Base-by-base conservation (phyloP, 2,888 invertebrate species). In the Dendrolimus houi region DNA sequence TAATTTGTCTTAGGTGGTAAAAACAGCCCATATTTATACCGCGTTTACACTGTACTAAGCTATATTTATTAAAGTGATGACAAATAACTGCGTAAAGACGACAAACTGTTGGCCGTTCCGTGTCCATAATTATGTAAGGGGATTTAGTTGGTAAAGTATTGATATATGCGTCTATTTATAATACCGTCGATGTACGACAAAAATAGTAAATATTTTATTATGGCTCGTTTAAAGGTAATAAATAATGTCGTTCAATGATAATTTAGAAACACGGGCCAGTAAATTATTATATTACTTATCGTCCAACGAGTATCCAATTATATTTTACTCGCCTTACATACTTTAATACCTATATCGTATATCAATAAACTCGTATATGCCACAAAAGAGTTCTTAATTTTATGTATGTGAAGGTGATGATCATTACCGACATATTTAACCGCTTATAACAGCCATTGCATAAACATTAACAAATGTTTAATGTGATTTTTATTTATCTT, bases 1-100 rank as follows among this genome's bases (percentile, higher is more conserved):
- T 6, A 29, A 29, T 29, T 29, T 29, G 0, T 29, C 29, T 29
- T 29, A 29, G 29, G 29, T 29, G 29, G 29, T 29, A 29, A 29
- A 29, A 29, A 29, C 29, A 29, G 29, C 29, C 3, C 29, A 29
- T 29, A 29, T 29, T 29, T 29, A 29, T 29, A 3, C 29, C 29
- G 29, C 29, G 29, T 3, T 29, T 29, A 29, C 29, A 29, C 29
- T 29, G 29, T 61, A 62, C 60, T 68, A 65, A 69, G 64, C 63
- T 55, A 63, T 66, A 67, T 69, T 67, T 66, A 69, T 67, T 66
- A 59, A 62, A 63, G 59, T 58, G 63, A 66, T 67, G 69, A 69
- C 65, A 69, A 66, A 66, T 66, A 69, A 65, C 66, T 58, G 58
- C 63, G 58, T 65, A 63, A 57, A 59, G 62, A 56, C 56, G 57